phyloP scores from a whole-genome alignment of 64 coral and sea anemone species.

The Porites lutea region DNA sequence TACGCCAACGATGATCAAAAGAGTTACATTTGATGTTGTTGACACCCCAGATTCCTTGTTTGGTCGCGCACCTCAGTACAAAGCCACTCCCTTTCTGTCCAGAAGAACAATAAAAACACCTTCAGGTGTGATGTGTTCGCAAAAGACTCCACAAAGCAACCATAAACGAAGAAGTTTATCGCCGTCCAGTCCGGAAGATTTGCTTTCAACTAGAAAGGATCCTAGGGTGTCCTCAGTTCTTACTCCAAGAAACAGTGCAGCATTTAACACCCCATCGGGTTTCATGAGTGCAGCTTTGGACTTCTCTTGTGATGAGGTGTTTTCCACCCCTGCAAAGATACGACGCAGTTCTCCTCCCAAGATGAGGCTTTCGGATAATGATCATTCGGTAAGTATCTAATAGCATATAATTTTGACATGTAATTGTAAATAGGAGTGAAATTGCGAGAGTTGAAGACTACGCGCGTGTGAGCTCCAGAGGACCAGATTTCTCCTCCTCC shows the following conservation, averaged over 20 bases:
- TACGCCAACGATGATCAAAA: constrained; percentile 12
- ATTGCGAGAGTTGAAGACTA: too few relatives aligned
- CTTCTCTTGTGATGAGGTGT: not conserved
- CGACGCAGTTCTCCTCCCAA: not conserved
- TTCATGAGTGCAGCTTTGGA: not conserved
- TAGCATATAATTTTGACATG: too few relatives aligned
- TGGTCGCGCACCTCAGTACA: not conserved
- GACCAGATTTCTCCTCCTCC: too few relatives aligned
- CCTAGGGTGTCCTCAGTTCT: not conserved
- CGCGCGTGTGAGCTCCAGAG: too few relatives aligned
- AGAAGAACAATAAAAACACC: constrained; percentile 24
- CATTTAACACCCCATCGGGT: not conserved
- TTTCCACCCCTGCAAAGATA: not conserved
- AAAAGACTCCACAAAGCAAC: constrained; percentile 6
- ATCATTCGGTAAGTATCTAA: not conserved
- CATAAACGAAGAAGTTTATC: not conserved
- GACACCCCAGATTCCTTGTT: not conserved
- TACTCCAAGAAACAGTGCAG: not conserved
- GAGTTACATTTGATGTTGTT: constrained; percentile 41
- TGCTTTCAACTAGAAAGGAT: not conserved
- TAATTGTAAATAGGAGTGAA: too few relatives aligned
- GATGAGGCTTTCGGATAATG: not conserved
- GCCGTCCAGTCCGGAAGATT: not conserved
- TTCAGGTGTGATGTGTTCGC: constrained; percentile 35
- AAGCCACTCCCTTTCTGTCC: not conserved